Evolutionary conservation across 2,888 invertebrate species (phyloP), one percentile per base, ranked within the genome.

Genomic region (Drosophila maculinotata): DNA sequence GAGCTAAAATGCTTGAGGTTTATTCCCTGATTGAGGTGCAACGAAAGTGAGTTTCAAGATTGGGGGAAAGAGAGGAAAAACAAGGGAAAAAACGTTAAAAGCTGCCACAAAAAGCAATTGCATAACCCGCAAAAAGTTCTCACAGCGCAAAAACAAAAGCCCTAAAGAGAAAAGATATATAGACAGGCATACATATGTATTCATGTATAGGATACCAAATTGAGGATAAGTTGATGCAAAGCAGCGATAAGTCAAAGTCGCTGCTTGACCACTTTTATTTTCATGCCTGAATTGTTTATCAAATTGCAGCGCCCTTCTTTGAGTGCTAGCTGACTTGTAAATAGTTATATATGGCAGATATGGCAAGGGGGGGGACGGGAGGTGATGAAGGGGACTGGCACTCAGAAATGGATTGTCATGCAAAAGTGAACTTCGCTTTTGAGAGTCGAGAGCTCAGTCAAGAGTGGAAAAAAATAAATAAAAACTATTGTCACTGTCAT

Each of bases 201-300:
- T 14, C 35, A 47, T 41, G 39, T 26, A 20, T 30, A 35, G 33
- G 47, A 52, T 41, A 63, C 63, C 60, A 74, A 78, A 63, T 65
- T 63, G 45, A 65, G 63, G 71, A 60, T 53, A 62, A 75, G 39
- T 38, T 64, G 69, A 79, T 69, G 73, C 73, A 69, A 64, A 63
- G 57, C 62, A 73, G 52, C 48, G 57, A 68, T 70, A 71, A 67
- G 65, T 65, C 53, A 39, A 65, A 65, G 65, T 48, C 25, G 54
- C 68, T 62, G 72, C 68, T 70, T 80, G 78, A 86, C 80, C 86
- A 84, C 86, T 84, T 86, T 83, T 84, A 83, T 86, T 83, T 84
- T 84, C 79, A 84, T 86, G 84, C 81, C 81, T 86, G 84, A 84
- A 79, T 86, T 86, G 86, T 75, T 76, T 76, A 67, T 71, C 64